Base-by-base conservation (phyloP, 2,797 vertebrate species). In the Lycodopsis pacificus region DNA sequence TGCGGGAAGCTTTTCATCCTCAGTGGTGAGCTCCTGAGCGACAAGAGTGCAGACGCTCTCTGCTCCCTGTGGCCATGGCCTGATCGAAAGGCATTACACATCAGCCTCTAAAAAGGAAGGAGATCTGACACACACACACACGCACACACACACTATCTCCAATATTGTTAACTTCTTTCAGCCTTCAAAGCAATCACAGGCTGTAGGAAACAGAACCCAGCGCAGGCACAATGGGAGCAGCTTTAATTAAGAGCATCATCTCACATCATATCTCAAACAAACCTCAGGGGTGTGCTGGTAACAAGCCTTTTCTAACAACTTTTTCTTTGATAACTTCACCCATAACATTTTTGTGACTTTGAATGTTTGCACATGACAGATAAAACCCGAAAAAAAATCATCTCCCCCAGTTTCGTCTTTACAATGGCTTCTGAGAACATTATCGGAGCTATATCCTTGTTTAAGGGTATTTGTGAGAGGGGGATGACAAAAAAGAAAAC, bases 1-100 rank as follows among this genome's bases (percentile, higher is more conserved):
- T 96, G 97, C 96, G 95, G 97, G 97, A 96, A 95, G 95, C 96
- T 97, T 97, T 99, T 99, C 97, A 98, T 98, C 97, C 95, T 97
- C 97, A 98, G 97, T 96, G 96, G 97, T 97, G 95, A 95, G 95
- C 96, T 96, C 95, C 96, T 92, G 96, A 93, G 96, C 97, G 94
- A 97, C 96, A 96, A 96, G 94, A 96, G 96, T 96, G 93, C 95
- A 96, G 96, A 96, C 93, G 93, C 95, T 97, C 95, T 96, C 94
- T 96, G 96, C 97, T 97, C 96, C 96, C 96, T 96, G 96, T 95
- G 96, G 97, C 96, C 96, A 94, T 95, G 94, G 95, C 95, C 93
- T 95, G 95, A 97, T 96, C 94, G 96, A 96, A 96, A 96, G 94
- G 94, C 96, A 96, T 96, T 79, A 89, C 89, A 89, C 87, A 88